These are phyloP conservation scores for Cottoperca gobio DNA, from an alignment of 2,797 vertebrate species.

Conservation along the genomic window DNA sequence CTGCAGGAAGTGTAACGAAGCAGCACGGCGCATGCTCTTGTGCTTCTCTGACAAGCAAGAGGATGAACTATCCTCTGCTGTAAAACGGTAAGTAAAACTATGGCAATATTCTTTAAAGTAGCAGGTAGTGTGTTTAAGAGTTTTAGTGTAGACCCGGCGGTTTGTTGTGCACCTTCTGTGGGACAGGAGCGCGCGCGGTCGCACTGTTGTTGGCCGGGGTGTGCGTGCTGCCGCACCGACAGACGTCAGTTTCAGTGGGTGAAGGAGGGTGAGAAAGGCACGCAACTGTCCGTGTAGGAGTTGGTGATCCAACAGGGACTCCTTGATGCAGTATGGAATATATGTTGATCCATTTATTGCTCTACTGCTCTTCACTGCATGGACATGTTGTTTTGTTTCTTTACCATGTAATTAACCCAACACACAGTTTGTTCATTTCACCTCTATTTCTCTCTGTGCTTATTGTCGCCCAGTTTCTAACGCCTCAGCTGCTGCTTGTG, in stretches of 20 bases:
- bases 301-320: slow-evolving; percentile 43
- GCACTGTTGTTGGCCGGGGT: slow-evolving; percentile 38
- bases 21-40: slow-evolving; percentile 76
- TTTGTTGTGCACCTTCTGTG: neutral
- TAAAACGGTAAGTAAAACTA: slow-evolving; percentile 72
- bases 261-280: slow-evolving; percentile 68
- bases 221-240: slow-evolving; percentile 76
- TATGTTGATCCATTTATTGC: neutral
- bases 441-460: neutral
- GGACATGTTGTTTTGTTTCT: neutral
- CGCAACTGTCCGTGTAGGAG: slow-evolving; percentile 66
- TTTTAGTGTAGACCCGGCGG: neutral
- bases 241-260: slow-evolving; percentile 75
- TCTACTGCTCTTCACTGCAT: neutral
- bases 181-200: slow-evolving; percentile 33
- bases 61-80: slow-evolving; percentile 62
- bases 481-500: slow-evolving; percentile 3
- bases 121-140: neutral
- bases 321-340: slow-evolving; percentile 8
- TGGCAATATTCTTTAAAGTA: slow-evolving; percentile 12
- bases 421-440: slow-evolving; percentile 10
- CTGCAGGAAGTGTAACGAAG: slow-evolving; percentile 75
- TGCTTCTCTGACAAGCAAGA: slow-evolving; percentile 46
- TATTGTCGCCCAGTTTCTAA: neutral
- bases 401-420: neutral